Base-by-base conservation (phyloP, 2,888 invertebrate species). In the Troides oblongomaculatus region DNA sequence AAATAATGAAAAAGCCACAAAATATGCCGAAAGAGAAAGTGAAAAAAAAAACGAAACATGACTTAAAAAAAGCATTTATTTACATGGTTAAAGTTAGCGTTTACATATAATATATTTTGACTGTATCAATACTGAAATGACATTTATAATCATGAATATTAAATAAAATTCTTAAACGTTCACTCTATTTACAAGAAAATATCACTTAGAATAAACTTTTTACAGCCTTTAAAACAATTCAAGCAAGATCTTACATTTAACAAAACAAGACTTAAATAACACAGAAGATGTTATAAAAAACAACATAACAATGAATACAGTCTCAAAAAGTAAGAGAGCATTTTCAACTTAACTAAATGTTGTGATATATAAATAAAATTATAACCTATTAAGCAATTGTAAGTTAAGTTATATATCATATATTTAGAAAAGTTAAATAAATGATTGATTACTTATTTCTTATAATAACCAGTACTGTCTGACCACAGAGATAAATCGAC, bases 401-500 rank as follows among this genome's bases (percentile, higher is more conserved):
- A 46, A 46, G 14, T 43, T 43, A 10, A 7, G 36, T 39, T 39
- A 39, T 39, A 10, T 39, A 6, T 39, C 10, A 46, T 46, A 46
- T 12, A 14, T 46, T 46, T 14, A 46, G 12, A 46, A 46, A 1
- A 46, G 46, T 4, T 46, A 46, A 46, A 46, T 14, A 46, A 46
- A 46, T 14, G 14, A 12, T 46, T 39, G 39, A 23, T 59, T 18
- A 12, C 63, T 60, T 64, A 64, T 67, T 70, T 70, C 30, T 69
- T 60, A n/a, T 71, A 63, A 61, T 62, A 62, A 39, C 46, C 62
- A 64, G 72, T 64, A 21, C 71, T 80, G 78, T 94, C 94, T 78
- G 92, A 87, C 94, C 94, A 94, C 76, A 89, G 78, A n/a, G 85
- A 82, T 63, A 94, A 79, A 76, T 94, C 90, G 18, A 94, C 76